A percentile compares a stretch with the other conserved stretches of the same genome.
These are phyloP conservation scores for Entomyzon cyanotis DNA, from an alignment of 2,113 vertebrate genomes.

Conservation along the genomic window DNA sequence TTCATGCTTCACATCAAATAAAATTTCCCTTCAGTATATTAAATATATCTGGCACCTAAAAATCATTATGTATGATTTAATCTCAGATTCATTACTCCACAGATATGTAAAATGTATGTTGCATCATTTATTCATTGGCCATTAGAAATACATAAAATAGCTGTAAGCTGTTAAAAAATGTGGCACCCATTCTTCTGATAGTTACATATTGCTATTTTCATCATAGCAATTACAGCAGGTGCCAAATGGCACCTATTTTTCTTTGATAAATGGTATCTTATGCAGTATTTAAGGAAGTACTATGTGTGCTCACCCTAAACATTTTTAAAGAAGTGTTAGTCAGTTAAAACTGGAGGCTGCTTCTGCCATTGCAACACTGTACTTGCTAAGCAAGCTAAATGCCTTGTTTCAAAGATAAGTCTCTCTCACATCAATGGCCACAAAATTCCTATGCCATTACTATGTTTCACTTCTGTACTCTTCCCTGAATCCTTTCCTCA, in stretches of 20 bases:
- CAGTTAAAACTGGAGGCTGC: background rate
- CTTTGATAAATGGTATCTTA: conserved; percentile 3
- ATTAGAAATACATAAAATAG: conserved; percentile 44
- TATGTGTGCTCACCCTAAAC: background rate
- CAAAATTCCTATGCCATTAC: background rate
- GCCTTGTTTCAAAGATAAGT: background rate
- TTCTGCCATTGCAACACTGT: background rate
- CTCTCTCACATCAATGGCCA: background rate
- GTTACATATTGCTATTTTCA: conserved; percentile 3
- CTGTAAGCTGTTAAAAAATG: background rate
- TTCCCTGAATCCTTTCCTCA: background rate
- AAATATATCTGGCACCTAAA: background rate
- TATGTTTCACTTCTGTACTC: background rate
- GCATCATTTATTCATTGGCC: conserved; percentile 38
- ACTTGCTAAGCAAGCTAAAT: background rate
- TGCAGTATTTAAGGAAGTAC: background rate
- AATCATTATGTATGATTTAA: conserved; percentile 30
- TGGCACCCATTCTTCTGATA: background rate
- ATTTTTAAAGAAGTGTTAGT: background rate
- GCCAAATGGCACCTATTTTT: background rate
- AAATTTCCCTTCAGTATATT: background rate
- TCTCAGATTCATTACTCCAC: conserved; percentile 13
- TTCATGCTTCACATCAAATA: background rate
- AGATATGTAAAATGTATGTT: conserved; percentile 16
- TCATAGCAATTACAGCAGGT: conserved; percentile 1